Base-by-base conservation (phyloP, 2,113 vertebrate species). In the Xiphorhynchus elegans region DNA sequence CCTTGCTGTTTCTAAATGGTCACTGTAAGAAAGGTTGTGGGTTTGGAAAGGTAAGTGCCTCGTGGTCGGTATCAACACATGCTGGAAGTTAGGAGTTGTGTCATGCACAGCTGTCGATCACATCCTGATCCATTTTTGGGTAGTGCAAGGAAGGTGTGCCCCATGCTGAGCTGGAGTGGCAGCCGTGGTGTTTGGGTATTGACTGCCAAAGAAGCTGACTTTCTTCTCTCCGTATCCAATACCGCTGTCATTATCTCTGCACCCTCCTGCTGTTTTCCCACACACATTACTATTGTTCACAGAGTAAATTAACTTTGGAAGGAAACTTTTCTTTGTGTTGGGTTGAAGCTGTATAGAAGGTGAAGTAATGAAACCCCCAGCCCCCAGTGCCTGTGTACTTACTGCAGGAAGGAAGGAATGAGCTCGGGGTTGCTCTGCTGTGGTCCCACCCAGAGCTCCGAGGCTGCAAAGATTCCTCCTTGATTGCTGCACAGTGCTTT, bases 291-390 rank as follows among this genome's bases (percentile, higher is more conserved):
- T 35, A 0, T 26, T 73, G 52, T 9, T 80, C 72, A 63, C 64
- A 69, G 18, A 88, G 39, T 16, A 87, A 94, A 87, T 86, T 15
- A 78, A 60, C 28, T 84, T 92, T 66, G 46, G 75, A 84, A 53
- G 56, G 17, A n/a, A 73, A 62, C 49, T 29, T 52, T 17, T 33
- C 33, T 19, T 68, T 1, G 0, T 28, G 0, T 31, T 28, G 17
- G 20, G 7, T 42, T 73, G 90, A 76, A 87, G 68, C 18, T 3
- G 6, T 29, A 25, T 15, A 75, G 67, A 29, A 84, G 26, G 26
- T 25, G 39, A 63, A 72, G 59, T 31, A 66, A 87, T 55, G 60
- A 89, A 88, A 88, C 31, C 64, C 86, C 53, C 46, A 35, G 79
- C n/a, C 20, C 31, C 9, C 15, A 10, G 6, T 33, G 50, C 24